Conservation (phyloP, 2,113 vertebrate genomes). For the Vanacampus margaritifer region DNA sequence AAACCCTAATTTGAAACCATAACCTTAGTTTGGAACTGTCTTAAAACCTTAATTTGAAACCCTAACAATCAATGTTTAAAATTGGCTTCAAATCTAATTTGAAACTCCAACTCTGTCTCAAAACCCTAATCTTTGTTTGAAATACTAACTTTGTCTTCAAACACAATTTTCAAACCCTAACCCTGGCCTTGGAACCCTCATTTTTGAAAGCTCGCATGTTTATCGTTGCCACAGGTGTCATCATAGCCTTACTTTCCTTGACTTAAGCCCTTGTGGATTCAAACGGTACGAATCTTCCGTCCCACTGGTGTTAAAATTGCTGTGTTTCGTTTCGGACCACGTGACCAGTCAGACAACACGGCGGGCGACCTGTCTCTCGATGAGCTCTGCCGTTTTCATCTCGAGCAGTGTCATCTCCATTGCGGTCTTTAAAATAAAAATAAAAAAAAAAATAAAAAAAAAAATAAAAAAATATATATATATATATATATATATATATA, state of each 20-base stretch:
- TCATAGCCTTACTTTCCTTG: not conserved
- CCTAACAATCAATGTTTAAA: no score
- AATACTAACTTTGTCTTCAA: no score
- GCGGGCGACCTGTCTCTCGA: slow-evolving; percentile 25
- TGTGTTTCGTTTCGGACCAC: not conserved
- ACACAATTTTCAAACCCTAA: no score
- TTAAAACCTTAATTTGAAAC: no score
- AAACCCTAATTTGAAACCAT: not conserved
- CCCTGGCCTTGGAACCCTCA: not conserved
- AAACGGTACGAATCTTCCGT: not conserved
- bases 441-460: slow-evolving; percentile 17
- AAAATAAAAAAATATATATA: slow-evolving; percentile 12
- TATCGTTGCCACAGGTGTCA: not conserved
- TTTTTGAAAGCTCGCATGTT: not conserved
- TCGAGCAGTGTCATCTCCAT: slow-evolving; percentile 37
- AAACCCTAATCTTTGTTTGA: no score
- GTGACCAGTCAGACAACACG: slow-evolving; percentile 10
- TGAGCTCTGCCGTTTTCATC: slow-evolving; percentile 34
- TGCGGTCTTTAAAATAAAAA: slow-evolving; percentile 11
- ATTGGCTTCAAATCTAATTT: no score
- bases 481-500: no score
- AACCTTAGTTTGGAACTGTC: no score
- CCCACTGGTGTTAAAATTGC: not conserved
- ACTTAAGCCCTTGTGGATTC: not conserved
- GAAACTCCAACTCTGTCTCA: no score